These are phyloP conservation scores for Drosophila koepferae DNA, from an alignment of 2,888 invertebrate genomes.

Conservation along the genomic window DNA sequence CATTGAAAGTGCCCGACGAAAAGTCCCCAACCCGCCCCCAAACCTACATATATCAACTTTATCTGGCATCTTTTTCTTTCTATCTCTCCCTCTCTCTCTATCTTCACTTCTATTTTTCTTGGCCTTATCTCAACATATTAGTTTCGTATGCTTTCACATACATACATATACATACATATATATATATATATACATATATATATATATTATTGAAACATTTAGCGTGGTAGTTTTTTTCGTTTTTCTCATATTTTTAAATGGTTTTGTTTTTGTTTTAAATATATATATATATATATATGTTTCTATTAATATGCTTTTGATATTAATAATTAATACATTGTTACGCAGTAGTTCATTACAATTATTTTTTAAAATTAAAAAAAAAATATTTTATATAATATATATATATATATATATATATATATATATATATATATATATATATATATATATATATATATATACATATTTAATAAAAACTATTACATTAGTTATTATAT, in stretches of 20 bases:
- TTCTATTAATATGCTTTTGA: conserved; percentile 74
- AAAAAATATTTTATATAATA: conserved; percentile 56
- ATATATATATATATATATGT: conserved; percentile 65
- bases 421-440: conserved; percentile 18
- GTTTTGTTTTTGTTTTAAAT: conserved; percentile 36
- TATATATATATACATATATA: conserved; percentile 40
- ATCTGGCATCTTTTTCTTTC: conserved; percentile 23
- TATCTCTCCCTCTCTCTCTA: no score
- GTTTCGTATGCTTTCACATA: conserved; percentile 35
- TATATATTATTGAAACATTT: conserved; percentile 74
- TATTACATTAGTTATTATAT: conserved; percentile 75
- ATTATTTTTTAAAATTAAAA: conserved; percentile 67
- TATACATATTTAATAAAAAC: conserved; percentile 71
- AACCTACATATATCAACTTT: conserved; percentile 30
- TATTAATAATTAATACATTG: conserved; percentile 78
- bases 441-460: conserved; percentile 16
- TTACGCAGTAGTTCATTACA: conserved; percentile 74
- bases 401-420: conserved; percentile 20
- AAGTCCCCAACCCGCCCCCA: conserved; percentile 30
- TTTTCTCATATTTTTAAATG: conserved; percentile 49
- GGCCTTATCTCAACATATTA: conserved; percentile 34
- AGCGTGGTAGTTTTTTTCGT: conserved; percentile 62
- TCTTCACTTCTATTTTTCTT: neutral
- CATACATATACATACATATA: neutral
- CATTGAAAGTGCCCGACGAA: conserved; percentile 33